These are phyloP conservation scores for Vollenhovia emeryi DNA, from an alignment of 1,140 invertebrate species.

Conservation along the genomic window DNA sequence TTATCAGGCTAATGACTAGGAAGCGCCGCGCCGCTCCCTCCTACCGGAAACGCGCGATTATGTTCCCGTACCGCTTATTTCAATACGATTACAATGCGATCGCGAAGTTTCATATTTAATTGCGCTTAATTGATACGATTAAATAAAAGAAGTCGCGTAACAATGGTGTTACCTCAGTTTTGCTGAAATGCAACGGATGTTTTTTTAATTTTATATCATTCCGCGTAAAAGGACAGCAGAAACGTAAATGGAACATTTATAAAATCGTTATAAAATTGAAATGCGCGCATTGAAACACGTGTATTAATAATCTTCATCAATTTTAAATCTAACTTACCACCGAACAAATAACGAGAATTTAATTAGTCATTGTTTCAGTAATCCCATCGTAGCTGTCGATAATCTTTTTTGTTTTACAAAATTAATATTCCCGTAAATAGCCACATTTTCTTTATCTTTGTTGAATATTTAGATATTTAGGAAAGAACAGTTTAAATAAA, in stretches of 20 bases:
- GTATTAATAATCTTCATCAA: background rate
- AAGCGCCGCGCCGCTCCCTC: constrained; percentile 17
- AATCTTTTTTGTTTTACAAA: background rate
- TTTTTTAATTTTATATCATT: background rate
- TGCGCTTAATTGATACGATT: background rate
- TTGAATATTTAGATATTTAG: constrained; percentile 6
- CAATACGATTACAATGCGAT: constrained; percentile 31
- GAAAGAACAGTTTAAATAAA: background rate
- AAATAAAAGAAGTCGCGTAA: background rate
- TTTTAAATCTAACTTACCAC: background rate
- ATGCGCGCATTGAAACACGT: background rate
- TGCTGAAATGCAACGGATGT: background rate
- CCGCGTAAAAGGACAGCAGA: background rate
- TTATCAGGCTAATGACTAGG: constrained; percentile 52
- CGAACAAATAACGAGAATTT: background rate
- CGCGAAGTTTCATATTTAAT: constrained; percentile 19
- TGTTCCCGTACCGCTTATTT: constrained; percentile 1
- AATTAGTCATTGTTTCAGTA: background rate
- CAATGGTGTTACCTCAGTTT: background rate
- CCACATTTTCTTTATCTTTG: background rate
- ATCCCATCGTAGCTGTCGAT: too few species aligned
- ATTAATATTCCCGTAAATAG: background rate
- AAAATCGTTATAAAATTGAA: background rate
- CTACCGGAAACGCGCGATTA: constrained; percentile 45
- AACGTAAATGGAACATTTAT: background rate